Conservation (phyloP, 2,113 vertebrate species). For the Datnioides undecimradiatus region DNA sequence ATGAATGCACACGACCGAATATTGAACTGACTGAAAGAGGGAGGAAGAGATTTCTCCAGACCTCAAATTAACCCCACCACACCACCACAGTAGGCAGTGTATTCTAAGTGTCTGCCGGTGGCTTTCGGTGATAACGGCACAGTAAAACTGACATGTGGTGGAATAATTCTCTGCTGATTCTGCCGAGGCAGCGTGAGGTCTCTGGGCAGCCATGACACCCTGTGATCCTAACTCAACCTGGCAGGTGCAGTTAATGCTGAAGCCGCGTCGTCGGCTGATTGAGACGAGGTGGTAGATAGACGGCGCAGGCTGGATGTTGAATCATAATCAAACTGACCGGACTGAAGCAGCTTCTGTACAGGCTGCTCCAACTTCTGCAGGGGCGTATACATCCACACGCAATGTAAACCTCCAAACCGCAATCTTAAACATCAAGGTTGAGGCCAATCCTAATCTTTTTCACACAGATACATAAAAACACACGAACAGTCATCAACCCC, state of each 20-base stretch:
- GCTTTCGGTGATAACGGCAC: conserved; percentile 67
- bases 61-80: conserved; percentile 77
- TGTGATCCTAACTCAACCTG: conserved; percentile 79
- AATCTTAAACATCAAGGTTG: conserved; percentile 41
- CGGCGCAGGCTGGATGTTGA: conserved; percentile 46
- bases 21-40: conserved; percentile 55
- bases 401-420: conserved; percentile 11
- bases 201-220: conserved; percentile 70
- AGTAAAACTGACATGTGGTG: conserved; percentile 73
- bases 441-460: conserved; percentile 31
- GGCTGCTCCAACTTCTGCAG: conserved; percentile 11
- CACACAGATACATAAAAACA: conserved; percentile 57
- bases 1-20: conserved; percentile 62
- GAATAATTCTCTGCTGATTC: conserved; percentile 76
- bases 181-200: conserved; percentile 56
- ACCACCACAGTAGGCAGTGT: conserved; percentile 52
- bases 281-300: conserved; percentile 53
- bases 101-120: conserved; percentile 67
- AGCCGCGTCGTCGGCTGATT: conserved; percentile 69
- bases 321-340: conserved; percentile 36
- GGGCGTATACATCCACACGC: neutral
- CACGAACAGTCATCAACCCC: conserved; percentile 38
- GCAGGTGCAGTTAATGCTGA: conserved; percentile 79
- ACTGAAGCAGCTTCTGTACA: conserved; percentile 42
- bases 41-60: conserved; percentile 66